Evolutionary conservation across 1,140 invertebrate species (phyloP).

Genomic region (Drosophila melanica): DNA sequence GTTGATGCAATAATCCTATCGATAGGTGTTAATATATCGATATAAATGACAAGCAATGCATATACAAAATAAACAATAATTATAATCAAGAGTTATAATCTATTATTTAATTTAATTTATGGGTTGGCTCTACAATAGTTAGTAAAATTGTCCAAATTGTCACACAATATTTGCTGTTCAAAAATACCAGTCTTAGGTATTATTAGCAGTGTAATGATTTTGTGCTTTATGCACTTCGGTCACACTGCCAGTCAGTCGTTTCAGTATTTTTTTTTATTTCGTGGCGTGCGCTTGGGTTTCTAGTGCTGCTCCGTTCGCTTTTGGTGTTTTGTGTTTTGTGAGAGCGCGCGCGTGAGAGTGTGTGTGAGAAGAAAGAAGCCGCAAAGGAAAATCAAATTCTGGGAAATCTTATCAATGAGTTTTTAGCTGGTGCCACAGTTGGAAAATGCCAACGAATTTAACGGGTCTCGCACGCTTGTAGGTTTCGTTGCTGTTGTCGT

Average conservation of each 20-base stretch:
- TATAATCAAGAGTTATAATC: too few species aligned
- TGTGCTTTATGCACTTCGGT: neutral
- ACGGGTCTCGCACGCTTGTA: constrained; percentile 16
- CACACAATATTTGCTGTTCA: neutral
- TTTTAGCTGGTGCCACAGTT: constrained; percentile 17
- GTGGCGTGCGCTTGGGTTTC: constrained; percentile 30
- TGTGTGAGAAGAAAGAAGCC: constrained; percentile 60
- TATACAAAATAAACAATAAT: too few species aligned
- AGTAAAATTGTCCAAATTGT: neutral
- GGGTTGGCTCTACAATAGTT: neutral
- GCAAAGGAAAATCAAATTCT: constrained; percentile 63
- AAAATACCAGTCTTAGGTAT: neutral
- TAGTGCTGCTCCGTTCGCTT: constrained; percentile 21
- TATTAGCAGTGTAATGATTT: neutral
- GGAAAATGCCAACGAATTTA: constrained; percentile 55
- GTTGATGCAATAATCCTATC: constrained; percentile 18
- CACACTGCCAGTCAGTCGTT: neutral
- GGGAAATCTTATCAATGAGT: constrained; percentile 76
- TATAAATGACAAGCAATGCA: neutral
- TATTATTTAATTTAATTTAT: too few species aligned
- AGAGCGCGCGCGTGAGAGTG: constrained; percentile 31
- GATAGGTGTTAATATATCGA: constrained; percentile 16
- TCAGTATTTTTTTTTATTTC: constrained; percentile 50
- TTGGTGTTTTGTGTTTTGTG: constrained; percentile 34
- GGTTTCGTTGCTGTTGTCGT: constrained; percentile 12